Evolutionary conservation across 2,797 vertebrate species (phyloP).

Genomic region (Takifugu rubripes): DNA sequence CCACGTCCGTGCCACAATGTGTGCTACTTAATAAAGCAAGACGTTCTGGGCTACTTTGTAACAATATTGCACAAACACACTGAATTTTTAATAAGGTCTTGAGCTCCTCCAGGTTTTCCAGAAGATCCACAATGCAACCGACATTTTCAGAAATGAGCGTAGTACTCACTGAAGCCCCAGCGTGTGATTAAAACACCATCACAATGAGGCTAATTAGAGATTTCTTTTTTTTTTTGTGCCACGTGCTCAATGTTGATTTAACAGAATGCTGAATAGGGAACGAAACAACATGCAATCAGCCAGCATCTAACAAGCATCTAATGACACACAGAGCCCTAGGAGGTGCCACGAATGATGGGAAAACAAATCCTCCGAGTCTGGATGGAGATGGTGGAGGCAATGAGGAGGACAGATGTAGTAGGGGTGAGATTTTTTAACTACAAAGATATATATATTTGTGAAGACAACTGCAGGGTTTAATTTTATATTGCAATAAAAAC

Average conservation of each 20-base stretch:
- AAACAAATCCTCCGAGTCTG: constrained; percentile 4
- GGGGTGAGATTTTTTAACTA: background rate
- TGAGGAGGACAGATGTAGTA: background rate
- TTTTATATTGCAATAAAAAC: background rate
- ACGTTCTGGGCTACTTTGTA: background rate
- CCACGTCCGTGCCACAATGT: background rate
- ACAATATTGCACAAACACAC: background rate
- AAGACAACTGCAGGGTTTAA: background rate
- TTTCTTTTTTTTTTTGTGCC: background rate
- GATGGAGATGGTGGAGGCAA: background rate
- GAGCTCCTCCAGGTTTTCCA: background rate
- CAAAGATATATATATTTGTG: background rate
- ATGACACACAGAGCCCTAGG: constrained; percentile 19
- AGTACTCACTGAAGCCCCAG: background rate
- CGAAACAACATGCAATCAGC: constrained; percentile 17
- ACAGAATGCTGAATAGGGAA: background rate
- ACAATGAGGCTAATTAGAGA: constrained; percentile 5
- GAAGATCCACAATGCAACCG: too few species aligned
- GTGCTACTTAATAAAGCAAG: background rate
- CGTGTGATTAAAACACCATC: background rate
- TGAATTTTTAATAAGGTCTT: background rate
- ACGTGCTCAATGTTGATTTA: constrained; percentile 2
- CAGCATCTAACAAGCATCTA: constrained; percentile 20
- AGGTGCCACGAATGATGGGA: constrained; percentile 7
- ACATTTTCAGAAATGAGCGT: background rate